Evolutionary conservation across 2,888 invertebrate genomes (phyloP).

Genomic region (Eubasilissa splendida): DNA sequence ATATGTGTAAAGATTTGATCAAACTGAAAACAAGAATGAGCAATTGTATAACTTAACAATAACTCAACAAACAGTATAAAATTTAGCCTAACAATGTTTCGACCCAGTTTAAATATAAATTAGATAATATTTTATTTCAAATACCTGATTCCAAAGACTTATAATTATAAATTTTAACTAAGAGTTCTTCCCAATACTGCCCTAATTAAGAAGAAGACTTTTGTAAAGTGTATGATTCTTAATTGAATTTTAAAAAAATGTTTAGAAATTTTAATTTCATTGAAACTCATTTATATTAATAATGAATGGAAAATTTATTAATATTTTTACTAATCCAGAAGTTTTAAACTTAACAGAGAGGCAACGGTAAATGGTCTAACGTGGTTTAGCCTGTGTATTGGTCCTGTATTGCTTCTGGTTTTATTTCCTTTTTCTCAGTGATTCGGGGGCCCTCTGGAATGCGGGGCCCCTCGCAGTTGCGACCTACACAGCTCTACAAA

Average conservation of each 20-base stretch:
- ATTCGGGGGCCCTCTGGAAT: too few species aligned
- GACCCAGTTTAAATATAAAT: neutral
- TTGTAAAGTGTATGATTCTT: neutral
- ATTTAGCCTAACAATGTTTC: too few species aligned
- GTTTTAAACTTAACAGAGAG: too few species aligned
- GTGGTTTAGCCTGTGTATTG: too few species aligned
- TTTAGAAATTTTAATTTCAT: neutral
- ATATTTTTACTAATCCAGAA: neutral
- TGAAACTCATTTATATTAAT: neutral
- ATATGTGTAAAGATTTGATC: neutral
- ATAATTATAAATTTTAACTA: constrained; percentile 33
- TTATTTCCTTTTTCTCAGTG: too few species aligned
- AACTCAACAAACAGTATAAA: too few species aligned
- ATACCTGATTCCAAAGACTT: constrained; percentile 46
- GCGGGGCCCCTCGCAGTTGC: too few species aligned
- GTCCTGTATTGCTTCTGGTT: too few species aligned
- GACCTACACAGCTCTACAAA: too few species aligned
- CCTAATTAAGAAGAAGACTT: neutral
- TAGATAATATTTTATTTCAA: constrained; percentile 14
- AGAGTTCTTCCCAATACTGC: neutral
- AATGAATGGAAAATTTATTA: neutral
- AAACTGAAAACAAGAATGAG: neutral
- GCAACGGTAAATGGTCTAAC: too few species aligned
- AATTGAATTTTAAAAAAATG: neutral
- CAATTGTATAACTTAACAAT: neutral